Percentiles rank a stretch among this genome's conserved stretches.
phyloP scores from a whole-genome alignment of 2,888 invertebrate genomes.

The Trissolcus japonicus region DNA sequence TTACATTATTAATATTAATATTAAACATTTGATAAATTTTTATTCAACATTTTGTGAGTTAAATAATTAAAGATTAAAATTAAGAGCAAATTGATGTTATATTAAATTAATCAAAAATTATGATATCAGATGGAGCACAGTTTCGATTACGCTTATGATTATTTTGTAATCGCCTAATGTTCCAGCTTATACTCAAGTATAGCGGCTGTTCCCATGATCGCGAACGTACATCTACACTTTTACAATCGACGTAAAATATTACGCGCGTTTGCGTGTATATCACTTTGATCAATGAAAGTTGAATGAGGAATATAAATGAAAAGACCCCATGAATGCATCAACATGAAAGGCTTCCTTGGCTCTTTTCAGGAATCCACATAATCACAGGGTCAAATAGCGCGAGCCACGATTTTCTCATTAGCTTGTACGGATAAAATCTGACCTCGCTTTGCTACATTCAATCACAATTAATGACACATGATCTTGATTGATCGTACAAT shows the following conservation, averaged over 20 bases:
- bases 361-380: slow-evolving; percentile 55
- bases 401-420: slow-evolving; percentile 56
- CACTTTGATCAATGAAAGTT: slow-evolving; percentile 53
- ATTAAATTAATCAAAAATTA: too few relatives aligned
- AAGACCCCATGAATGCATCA: slow-evolving; percentile 53
- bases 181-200: too few relatives aligned
- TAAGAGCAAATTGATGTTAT: too few relatives aligned
- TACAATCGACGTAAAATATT: slow-evolving; percentile 27
- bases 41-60: too few relatives aligned
- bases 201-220: background rate
- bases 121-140: too few relatives aligned
- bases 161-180: too few relatives aligned
- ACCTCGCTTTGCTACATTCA: slow-evolving; percentile 47
- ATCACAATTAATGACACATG: slow-evolving; percentile 47
- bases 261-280: slow-evolving; percentile 37
- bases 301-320: slow-evolving; percentile 48
- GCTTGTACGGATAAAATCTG: slow-evolving; percentile 55
- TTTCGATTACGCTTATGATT: too few relatives aligned
- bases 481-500: slow-evolving; percentile 51
- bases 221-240: slow-evolving; percentile 10
- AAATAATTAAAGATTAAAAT: too few relatives aligned
- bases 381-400: slow-evolving; percentile 55
- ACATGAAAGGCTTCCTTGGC: slow-evolving; percentile 56
- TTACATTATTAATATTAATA: too few relatives aligned
- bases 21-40: too few relatives aligned